Evolutionary conservation across 2,113 vertebrate genomes (phyloP).

Genomic region (Phyllostomus hastatus): DNA sequence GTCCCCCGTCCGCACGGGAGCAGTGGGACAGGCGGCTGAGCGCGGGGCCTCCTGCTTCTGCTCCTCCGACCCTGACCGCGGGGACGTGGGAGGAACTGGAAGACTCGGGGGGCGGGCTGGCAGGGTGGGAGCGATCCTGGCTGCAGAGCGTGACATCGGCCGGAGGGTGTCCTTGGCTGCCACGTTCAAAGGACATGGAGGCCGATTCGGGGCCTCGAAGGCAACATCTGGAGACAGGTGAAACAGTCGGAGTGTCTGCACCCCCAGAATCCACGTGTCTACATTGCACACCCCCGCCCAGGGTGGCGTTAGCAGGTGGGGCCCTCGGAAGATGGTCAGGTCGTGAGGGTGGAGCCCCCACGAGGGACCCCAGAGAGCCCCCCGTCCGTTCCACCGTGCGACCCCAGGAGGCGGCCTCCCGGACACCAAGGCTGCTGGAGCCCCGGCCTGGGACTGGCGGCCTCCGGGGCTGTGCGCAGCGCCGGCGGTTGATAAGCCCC

Average conservation of each 20-base stretch:
- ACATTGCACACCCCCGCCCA: too few relatives aligned
- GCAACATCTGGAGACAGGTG: background rate
- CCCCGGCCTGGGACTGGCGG: background rate
- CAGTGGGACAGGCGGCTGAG: background rate
- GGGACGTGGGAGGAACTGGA: accelerated
- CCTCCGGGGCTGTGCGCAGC: background rate
- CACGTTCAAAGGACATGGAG: accelerated
- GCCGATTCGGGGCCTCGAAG: background rate
- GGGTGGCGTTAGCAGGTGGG: background rate
- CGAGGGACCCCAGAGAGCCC: background rate
- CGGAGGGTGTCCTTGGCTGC: background rate
- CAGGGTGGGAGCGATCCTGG: background rate
- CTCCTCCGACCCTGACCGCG: background rate
- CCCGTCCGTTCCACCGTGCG: background rate
- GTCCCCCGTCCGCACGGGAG: background rate
- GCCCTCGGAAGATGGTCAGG: background rate
- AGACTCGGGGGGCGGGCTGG: background rate
- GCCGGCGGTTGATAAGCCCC: too few relatives aligned
- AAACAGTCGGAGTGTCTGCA: too few relatives aligned
- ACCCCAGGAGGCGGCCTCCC: background rate
- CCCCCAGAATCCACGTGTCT: too few relatives aligned
- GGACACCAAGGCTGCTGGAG: accelerated
- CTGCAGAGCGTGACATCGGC: accelerated
- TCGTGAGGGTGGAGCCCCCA: accelerated
- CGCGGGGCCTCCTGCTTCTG: accelerated